A percentile compares a stretch with the other conserved stretches of the same genome.
Evolutionary conservation across 1,140 invertebrate genomes (phyloP).

Genomic region (Carposina sasakii): DNA sequence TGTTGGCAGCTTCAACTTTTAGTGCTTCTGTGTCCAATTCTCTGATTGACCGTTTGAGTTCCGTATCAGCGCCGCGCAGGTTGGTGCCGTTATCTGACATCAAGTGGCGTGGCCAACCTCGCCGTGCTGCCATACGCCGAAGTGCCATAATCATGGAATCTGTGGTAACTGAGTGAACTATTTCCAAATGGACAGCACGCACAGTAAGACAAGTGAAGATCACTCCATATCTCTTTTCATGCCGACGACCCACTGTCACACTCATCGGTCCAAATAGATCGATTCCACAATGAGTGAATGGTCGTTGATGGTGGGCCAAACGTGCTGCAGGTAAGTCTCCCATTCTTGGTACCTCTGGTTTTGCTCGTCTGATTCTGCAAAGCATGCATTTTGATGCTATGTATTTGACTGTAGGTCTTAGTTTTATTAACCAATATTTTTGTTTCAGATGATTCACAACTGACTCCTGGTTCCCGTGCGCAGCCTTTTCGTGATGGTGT

Average conservation of each 20-base stretch:
- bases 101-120: slow-evolving; percentile 11
- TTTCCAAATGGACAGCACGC: slow-evolving; percentile 25
- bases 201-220: slow-evolving; percentile 33
- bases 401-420: slow-evolving; percentile 12
- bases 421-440: slow-evolving; percentile 22
- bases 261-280: slow-evolving; percentile 36
- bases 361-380: slow-evolving; percentile 6
- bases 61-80: slow-evolving; percentile 26
- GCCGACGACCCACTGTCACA: slow-evolving; percentile 20
- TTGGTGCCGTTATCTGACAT: slow-evolving; percentile 34
- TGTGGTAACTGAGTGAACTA: slow-evolving; percentile 13
- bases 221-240: slow-evolving; percentile 39
- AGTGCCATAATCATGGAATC: slow-evolving; percentile 28
- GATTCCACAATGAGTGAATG: slow-evolving; percentile 22
- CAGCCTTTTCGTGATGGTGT: slow-evolving; percentile 16
- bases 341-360: slow-evolving; percentile 13
- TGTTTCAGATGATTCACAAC: slow-evolving; percentile 30
- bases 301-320: slow-evolving; percentile 12
- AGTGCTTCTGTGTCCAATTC: no score
- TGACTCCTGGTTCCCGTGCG: slow-evolving; percentile 22
- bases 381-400: slow-evolving; percentile 2
- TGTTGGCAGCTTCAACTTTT: no score
- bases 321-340: slow-evolving; percentile 16
- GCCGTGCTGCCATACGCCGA: slow-evolving; percentile 18
- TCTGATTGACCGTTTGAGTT: slow-evolving; percentile 11